These are phyloP conservation scores for Elanoides forficatus DNA, from an alignment of 2,113 vertebrate genomes.

Conservation along the genomic window DNA sequence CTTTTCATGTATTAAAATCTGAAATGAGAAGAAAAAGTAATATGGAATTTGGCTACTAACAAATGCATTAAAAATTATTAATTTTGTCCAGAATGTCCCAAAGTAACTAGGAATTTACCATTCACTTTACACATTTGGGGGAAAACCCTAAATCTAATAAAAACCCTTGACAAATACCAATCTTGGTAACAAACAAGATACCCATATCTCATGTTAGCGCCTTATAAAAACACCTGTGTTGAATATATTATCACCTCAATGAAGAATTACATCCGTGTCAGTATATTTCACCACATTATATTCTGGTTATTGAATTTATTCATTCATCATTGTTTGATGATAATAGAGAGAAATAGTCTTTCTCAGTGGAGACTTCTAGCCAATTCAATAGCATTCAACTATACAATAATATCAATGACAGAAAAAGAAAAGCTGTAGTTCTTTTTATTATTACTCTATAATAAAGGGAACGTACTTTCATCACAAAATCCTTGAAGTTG, in stretches of 20 bases:
- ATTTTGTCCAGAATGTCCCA: not conserved
- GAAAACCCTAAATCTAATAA: not conserved
- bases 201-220: not conserved
- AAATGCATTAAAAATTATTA: not conserved
- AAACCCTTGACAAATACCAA: not conserved
- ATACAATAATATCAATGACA: not conserved
- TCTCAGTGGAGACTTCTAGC: not conserved
- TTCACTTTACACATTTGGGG: not conserved
- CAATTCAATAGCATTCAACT: not conserved
- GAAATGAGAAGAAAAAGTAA: not conserved
- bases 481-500: slow-evolving; percentile 9
- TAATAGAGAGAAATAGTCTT: not conserved
- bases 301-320: not conserved
- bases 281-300: not conserved
- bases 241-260: not conserved
- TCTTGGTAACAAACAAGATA: not conserved
- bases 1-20: not conserved
- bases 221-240: not conserved
- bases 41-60: not conserved
- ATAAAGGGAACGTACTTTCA: not conserved
- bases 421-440: not conserved
- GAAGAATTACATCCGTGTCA: not conserved
- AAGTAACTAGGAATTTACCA: not conserved
- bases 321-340: not conserved
- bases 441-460: not conserved